These are phyloP conservation scores for Hypena proboscidalis DNA, from an alignment of 2,888 invertebrate species.

Conservation along the genomic window DNA sequence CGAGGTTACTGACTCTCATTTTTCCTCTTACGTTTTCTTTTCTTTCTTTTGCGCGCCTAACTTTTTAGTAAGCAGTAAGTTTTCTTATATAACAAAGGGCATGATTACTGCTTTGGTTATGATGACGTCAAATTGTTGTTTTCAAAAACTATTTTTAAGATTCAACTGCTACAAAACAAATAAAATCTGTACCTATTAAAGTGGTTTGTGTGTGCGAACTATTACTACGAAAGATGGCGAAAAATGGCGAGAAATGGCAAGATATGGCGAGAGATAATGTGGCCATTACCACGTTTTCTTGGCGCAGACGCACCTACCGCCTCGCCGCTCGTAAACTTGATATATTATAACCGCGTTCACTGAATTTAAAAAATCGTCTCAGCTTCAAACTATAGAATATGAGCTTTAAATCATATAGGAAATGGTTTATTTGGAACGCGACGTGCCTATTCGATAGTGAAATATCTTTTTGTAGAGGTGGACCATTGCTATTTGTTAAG, in stretches of 20 bases:
- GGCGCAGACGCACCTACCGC: conserved; percentile 74
- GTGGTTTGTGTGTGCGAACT: conserved; percentile 47
- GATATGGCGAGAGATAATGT: conserved; percentile 69
- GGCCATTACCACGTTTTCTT: conserved; percentile 73
- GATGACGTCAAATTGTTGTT: too few relatives aligned
- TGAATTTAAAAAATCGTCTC: conserved; percentile 78
- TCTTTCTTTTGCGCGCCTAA: too few relatives aligned
- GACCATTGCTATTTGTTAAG: not conserved
- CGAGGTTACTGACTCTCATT: too few relatives aligned
- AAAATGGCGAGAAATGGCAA: too few relatives aligned
- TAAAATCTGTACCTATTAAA: conserved; percentile 14
- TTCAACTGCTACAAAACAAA: conserved; percentile 6
- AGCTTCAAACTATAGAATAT: conserved; percentile 58
- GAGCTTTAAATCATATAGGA: conserved; percentile 58
- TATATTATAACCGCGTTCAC: conserved; percentile 77
- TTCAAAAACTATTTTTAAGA: not conserved
- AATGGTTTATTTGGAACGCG: conserved; percentile 41
- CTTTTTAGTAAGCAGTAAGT: too few relatives aligned
- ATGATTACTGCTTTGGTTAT: too few relatives aligned
- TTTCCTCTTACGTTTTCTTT: too few relatives aligned
- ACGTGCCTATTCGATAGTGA: conserved; percentile 20
- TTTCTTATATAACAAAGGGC: too few relatives aligned
- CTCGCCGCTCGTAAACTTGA: conserved; percentile 80
- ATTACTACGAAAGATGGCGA: conserved; percentile 59
- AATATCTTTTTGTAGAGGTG: not conserved